Evolutionary conservation across 2,113 vertebrate genomes (phyloP).

Genomic region (Ochotona princeps): DNA sequence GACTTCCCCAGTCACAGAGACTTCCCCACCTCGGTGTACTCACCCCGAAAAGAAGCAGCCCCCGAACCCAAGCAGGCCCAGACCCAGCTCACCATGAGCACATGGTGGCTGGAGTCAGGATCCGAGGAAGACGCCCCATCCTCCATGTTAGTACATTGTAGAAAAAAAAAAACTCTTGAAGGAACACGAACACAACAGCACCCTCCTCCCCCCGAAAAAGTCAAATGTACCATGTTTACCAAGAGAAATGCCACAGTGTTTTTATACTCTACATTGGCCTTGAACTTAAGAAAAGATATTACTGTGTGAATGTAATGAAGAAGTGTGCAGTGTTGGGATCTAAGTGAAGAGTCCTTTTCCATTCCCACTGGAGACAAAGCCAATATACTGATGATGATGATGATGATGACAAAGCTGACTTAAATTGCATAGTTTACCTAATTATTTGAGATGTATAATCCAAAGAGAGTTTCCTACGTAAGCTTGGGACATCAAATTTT

Average conservation of each 20-base stretch:
- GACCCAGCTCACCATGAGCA: too few species aligned
- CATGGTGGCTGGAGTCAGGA: too few species aligned
- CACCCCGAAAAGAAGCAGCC: too few species aligned
- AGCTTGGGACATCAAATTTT: constrained; percentile 47
- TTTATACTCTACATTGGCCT: not conserved
- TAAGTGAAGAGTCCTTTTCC: not conserved
- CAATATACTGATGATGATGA: not conserved
- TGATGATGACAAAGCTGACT: not conserved
- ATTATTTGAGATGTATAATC: not conserved
- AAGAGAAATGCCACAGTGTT: not conserved
- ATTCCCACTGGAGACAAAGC: constrained; percentile 32
- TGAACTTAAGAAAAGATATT: constrained; percentile 6
- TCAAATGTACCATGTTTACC: not conserved
- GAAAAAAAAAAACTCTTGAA: not conserved
- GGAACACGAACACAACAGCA: not conserved
- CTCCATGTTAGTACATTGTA: not conserved
- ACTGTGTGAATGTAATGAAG: not conserved
- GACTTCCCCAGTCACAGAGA: too few species aligned
- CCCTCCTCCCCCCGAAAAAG: too few species aligned
- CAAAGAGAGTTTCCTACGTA: constrained; percentile 45
- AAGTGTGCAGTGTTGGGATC: not conserved
- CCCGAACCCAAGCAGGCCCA: too few species aligned
- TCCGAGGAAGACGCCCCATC: too few species aligned
- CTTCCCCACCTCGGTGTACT: too few species aligned
- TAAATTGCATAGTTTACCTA: constrained; percentile 35